Base-by-base conservation (phyloP, 2,797 vertebrate genomes). In the Chelmon rostratus region DNA sequence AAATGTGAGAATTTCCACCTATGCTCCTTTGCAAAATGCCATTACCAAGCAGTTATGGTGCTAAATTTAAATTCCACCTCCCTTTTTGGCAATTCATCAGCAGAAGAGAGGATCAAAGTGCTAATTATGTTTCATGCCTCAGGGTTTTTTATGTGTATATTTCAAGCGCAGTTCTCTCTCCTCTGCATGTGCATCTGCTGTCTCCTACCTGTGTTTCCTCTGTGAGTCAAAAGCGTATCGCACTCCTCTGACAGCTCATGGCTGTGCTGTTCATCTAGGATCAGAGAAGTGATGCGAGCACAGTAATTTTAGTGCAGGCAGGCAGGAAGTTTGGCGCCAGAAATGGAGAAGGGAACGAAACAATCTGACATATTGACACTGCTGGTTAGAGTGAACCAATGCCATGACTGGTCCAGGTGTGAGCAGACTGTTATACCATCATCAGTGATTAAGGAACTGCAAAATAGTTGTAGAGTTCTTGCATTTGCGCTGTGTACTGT, bases 351-450 rank as follows among this genome's bases (percentile, higher is more conserved):
- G 35, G 57, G 73, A 79, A 84, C 38, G 11, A 71, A 78, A 57
- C 18, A 18, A 42, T 66, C 40, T 57, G 73, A 67, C 42, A 13
- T n/a, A 64, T 44, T 75, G 74, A 79, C 65, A 21, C n/a, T 4
- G 54, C 50, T 4, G 59, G 61, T 86, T 67, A 77, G 64, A 54
- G 23, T 19, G 71, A 79, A 23, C 2, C 12, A 37, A 46, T 44
- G 10, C 31, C 12, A 21, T 79, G 86, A 86, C 42, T 2, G 49
- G 52, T 68, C 46, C 87, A 92, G 86, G 84, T 90, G 89, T 73
- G 50, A 65, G 79, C 59, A 19, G 46, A 31, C 4, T 21, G 33
- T 11, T 16, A 1, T 3, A 5, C n/a, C 25, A 16, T 58, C 19
- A 19, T 44, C 31, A 10, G 18, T 19, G 23, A 62, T 23, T 56